phyloP scores from a whole-genome alignment of 1,140 invertebrate species.

The Dufourea novaeangliae region DNA sequence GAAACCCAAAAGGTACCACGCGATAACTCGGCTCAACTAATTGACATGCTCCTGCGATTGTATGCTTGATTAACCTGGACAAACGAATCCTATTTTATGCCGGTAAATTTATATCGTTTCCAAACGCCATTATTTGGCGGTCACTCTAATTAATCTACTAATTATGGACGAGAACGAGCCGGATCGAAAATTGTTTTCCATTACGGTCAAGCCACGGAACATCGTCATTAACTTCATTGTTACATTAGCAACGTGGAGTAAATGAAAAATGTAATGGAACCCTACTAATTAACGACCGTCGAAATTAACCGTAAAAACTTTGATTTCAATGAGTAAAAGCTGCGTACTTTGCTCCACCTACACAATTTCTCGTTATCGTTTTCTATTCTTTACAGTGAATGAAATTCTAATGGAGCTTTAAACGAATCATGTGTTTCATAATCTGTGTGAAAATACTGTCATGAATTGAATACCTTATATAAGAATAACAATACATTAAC shows the following conservation, averaged over 20 bases:
- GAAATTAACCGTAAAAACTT: background rate
- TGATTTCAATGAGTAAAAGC: background rate
- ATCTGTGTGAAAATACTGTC: too few species aligned
- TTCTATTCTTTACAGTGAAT: slow-evolving; percentile 10
- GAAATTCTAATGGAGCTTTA: slow-evolving; percentile 8
- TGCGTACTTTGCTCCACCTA: background rate
- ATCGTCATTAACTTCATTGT: slow-evolving; percentile 26
- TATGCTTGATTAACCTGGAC: slow-evolving; percentile 23
- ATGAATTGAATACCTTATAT: too few species aligned
- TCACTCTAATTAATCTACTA: slow-evolving; percentile 40
- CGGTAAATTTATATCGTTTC: slow-evolving; percentile 34
- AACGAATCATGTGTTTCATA: slow-evolving; percentile 11
- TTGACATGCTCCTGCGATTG: slow-evolving; percentile 17
- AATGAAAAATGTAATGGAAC: slow-evolving; percentile 20
- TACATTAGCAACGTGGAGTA: background rate
- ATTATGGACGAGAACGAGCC: slow-evolving; percentile 25
- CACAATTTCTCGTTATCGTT: slow-evolving; percentile 30
- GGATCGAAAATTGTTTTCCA: slow-evolving; percentile 12
- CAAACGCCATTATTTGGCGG: slow-evolving; percentile 34
- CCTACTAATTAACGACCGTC: slow-evolving; percentile 13
- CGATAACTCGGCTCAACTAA: slow-evolving; percentile 7
- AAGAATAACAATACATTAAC: too few species aligned
- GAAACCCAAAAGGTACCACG: background rate
- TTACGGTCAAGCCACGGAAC: background rate
- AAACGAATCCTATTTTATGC: slow-evolving; percentile 31